These are phyloP conservation scores for Macquaria australasica DNA, from an alignment of 2,113 vertebrate species.

Conservation along the genomic window DNA sequence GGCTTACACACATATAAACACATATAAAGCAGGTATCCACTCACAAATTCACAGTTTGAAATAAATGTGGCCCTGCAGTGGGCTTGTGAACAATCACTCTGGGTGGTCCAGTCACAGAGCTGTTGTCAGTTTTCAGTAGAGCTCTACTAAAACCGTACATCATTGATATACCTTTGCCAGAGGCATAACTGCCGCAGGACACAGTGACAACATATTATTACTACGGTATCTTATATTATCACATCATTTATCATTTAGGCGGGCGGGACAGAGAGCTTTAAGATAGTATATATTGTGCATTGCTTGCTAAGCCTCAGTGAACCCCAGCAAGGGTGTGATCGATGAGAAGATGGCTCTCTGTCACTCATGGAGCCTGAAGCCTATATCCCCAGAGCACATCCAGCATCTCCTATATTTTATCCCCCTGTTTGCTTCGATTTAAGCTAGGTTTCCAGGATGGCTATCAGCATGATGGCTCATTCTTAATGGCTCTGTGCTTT, in stretches of 20 bases:
- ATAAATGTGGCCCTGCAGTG: constrained; percentile 29
- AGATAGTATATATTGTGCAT: constrained; percentile 45
- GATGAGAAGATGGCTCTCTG: constrained; percentile 40
- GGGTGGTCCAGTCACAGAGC: constrained; percentile 41
- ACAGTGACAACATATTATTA: constrained; percentile 40
- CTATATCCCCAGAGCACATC: constrained; percentile 55
- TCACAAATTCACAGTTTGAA: constrained; percentile 26
- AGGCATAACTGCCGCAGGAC: not conserved
- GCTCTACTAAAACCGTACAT: constrained; percentile 22
- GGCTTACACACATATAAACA: constrained; percentile 1
- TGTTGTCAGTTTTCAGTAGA: constrained; percentile 36
- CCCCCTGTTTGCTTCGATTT: constrained; percentile 33
- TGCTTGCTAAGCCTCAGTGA: constrained; percentile 31
- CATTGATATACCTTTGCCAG: constrained; percentile 42
- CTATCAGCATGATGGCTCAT: constrained; percentile 27
- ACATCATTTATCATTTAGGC: constrained; percentile 40
- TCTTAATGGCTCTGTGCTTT: constrained; percentile 33
- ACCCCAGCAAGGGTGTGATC: constrained; percentile 16
- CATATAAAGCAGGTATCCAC: constrained; percentile 3
- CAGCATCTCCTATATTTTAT: constrained; percentile 39
- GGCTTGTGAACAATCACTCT: constrained; percentile 17
- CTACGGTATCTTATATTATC: constrained; percentile 25
- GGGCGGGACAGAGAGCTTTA: constrained; percentile 17
- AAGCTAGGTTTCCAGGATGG: constrained; percentile 28
- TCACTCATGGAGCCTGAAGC: constrained; percentile 41